A percentile compares a stretch with the other conserved stretches of the same genome.
These are phyloP conservation scores for Sicus ferrugineus DNA, from an alignment of 2,888 invertebrate species.

Conservation along the genomic window DNA sequence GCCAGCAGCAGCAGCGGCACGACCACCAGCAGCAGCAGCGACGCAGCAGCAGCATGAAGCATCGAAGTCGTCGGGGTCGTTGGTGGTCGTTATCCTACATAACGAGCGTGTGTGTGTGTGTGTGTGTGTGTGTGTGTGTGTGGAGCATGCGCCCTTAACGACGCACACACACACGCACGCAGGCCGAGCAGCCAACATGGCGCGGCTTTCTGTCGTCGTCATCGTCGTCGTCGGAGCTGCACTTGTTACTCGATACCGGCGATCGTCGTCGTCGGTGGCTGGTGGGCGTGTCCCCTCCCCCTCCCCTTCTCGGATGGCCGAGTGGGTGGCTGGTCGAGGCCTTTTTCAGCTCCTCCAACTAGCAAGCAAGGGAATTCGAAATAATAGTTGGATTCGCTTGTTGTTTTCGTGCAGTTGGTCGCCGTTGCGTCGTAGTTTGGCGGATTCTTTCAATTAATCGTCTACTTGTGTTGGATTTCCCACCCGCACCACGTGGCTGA, in stretches of 20 bases:
- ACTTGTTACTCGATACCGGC: not conserved
- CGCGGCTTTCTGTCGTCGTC: constrained; percentile 16
- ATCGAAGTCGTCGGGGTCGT: constrained; percentile 52
- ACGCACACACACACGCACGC: constrained; percentile 10
- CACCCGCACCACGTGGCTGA: too few species aligned
- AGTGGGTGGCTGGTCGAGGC: too few species aligned
- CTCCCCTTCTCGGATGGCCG: not conserved
- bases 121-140: constrained; percentile 16
- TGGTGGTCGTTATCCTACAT: constrained; percentile 63
- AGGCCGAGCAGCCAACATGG: constrained; percentile 21
- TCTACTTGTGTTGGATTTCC: too few species aligned
- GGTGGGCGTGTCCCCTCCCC: not conserved
- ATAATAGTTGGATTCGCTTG: too few species aligned
- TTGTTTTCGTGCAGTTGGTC: too few species aligned
- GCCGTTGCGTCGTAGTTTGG: too few species aligned
- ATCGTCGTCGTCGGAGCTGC: constrained; percentile 1
- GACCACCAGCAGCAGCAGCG: not conserved
- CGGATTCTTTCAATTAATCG: too few species aligned
- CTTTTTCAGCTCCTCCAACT: not conserved
- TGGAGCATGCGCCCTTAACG: constrained; percentile 34
- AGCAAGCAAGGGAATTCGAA: too few species aligned
- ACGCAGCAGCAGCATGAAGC: not conserved
- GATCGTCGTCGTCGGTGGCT: not conserved
- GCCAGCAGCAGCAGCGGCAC: constrained; percentile 6
- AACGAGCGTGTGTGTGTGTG: constrained; percentile 51